Percentiles rank a stretch among this genome's conserved stretches.
phyloP scores from a whole-genome alignment of 2,113 vertebrate species.

The Prunella fulvescens region DNA sequence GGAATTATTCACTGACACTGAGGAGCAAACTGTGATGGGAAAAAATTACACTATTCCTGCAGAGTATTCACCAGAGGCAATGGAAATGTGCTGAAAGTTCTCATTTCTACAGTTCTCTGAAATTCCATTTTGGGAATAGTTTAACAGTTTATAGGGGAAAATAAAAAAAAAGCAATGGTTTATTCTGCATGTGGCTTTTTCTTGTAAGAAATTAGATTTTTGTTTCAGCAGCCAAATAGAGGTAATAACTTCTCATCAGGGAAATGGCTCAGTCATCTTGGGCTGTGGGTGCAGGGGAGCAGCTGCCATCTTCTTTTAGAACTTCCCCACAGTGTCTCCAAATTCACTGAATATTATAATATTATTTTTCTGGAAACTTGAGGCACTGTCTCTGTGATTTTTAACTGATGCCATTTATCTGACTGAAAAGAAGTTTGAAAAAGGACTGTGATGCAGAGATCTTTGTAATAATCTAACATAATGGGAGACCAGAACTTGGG shows the following conservation, averaged over 20 bases:
- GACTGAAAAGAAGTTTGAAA: background rate
- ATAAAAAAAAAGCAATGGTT: background rate
- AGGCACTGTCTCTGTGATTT: background rate
- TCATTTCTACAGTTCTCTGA: background rate
- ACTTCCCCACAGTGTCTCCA: background rate
- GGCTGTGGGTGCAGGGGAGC: background rate
- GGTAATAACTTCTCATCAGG: background rate
- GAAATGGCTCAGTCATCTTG: background rate
- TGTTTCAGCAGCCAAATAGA: background rate
- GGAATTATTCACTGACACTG: background rate
- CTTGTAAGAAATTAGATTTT: background rate
- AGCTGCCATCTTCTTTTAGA: background rate
- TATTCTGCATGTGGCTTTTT: background rate
- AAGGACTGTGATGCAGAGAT: background rate
- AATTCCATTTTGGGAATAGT: background rate
- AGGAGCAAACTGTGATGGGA: background rate
- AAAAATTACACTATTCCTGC: background rate
- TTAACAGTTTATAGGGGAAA: background rate
- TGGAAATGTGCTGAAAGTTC: background rate
- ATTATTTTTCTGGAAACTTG: background rate
- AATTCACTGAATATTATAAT: background rate
- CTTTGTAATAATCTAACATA: background rate
- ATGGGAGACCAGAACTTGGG: background rate
- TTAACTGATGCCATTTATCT: background rate
- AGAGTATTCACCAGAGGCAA: background rate